Base-by-base conservation (phyloP, 2,888 invertebrate genomes). In the Heliconius aoede region DNA sequence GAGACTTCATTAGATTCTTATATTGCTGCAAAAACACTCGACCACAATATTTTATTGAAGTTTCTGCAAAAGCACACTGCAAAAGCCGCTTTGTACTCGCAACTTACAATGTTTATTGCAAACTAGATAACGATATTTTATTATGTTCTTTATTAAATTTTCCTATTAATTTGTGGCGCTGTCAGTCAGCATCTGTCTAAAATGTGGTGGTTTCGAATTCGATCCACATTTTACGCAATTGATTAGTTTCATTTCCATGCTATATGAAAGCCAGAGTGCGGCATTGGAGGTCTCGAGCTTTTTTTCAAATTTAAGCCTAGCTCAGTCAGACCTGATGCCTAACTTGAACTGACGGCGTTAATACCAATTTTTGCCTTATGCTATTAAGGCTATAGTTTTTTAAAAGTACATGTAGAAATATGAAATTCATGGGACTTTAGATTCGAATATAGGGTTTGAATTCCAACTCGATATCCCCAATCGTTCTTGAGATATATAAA, bases 121-220 rank as follows among this genome's bases (percentile, higher is more conserved):
- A 55, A n/a, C 15, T 55, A n/a, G 55, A 69, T 69, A 69, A 46
- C 24, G 26, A 68, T 68, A 46, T 68, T 26, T 68, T 68, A 68
- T 51, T 51, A 28, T 1, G 3, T 65, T 36, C 3, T 26, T 36
- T 65, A 36, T 65, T 15, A 24, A 24, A 9, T 36, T 24, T 32
- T 32, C n/a, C n/a, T 36, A 64, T 32, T 24, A 13, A 36, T 36
- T 36, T 7, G 13, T 64, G 9, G n/a, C 21, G 21, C n/a, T 0
- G 3, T 51, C 7, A 7, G 3, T n/a, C 46, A 9, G 21, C 51
- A 9, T 51, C 8, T 9, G 21, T 55, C n/a, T 55, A 55, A 55
- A n/a, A 55, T 55, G 9, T 9, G n/a, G 21, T 51, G 1, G 21
- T 51, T 51, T 3, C 21, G 7, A 3, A 21, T 51, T 51, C 51